Percentiles rank a stretch among this genome's conserved stretches.
Evolutionary conservation across 1,140 invertebrate genomes (phyloP).

Genomic region (Centruroides sculpturatus): DNA sequence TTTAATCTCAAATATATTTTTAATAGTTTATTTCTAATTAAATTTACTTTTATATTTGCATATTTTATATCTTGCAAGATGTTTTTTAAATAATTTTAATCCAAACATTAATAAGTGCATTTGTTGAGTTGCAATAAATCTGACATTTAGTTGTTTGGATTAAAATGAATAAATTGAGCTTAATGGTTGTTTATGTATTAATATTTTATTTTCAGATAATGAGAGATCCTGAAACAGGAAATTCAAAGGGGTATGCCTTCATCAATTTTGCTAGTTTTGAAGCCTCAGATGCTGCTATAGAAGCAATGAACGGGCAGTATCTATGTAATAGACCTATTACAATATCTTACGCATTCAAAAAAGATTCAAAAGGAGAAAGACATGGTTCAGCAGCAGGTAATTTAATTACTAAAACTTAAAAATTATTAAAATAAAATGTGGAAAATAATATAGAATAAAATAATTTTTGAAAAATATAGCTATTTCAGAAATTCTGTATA

Average conservation of each 20-base stretch:
- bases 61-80: too few species aligned
- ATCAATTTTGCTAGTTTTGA: constrained; percentile 99
- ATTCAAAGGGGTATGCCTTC: constrained; percentile 98
- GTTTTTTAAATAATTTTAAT: too few species aligned
- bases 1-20: too few species aligned
- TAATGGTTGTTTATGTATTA: too few species aligned
- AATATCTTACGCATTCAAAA: constrained; percentile 98
- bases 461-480: background rate
- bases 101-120: too few species aligned
- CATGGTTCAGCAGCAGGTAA: constrained; percentile 85
- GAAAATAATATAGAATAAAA: background rate
- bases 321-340: constrained; percentile 95
- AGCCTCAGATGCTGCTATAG: constrained; percentile 95
- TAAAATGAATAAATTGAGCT: too few species aligned
- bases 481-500: too few species aligned
- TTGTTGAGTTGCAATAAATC: too few species aligned
- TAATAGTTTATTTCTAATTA: too few species aligned
- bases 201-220: constrained; percentile 64
- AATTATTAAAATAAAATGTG: background rate
- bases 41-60: too few species aligned
- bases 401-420: background rate
- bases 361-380: constrained; percentile 95
- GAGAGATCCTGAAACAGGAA: constrained; percentile 97
- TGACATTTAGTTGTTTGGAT: too few species aligned
- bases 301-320: constrained; percentile 99